A percentile compares a stretch with the other conserved stretches of the same genome.
Conservation (phyloP, 2,113 vertebrate species). For the Entelurus aequoreus region DNA sequence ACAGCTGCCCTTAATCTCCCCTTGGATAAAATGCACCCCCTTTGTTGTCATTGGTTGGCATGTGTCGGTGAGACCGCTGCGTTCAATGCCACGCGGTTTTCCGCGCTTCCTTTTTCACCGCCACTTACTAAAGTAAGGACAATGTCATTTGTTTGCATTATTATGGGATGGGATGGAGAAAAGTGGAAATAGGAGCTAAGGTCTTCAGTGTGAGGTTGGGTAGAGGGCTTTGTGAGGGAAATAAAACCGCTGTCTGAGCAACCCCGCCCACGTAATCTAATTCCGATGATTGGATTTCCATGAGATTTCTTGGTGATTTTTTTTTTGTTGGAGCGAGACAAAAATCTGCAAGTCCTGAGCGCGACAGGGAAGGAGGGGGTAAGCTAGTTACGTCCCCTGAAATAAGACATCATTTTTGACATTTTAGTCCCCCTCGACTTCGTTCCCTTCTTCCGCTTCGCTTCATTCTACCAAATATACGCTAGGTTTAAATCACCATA, state of each 20-base stretch:
- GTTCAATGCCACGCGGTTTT: no score
- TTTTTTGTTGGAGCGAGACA: slow-evolving; percentile 10
- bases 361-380: neutral
- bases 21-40: no score
- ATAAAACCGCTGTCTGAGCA: slow-evolving; percentile 20
- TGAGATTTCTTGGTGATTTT: slow-evolving; percentile 28
- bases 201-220: slow-evolving; percentile 31
- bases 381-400: slow-evolving; percentile 10
- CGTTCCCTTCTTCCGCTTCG: neutral
- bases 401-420: slow-evolving; percentile 20
- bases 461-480: neutral
- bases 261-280: slow-evolving; percentile 42
- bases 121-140: no score
- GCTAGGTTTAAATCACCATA: no score
- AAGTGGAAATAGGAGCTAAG: slow-evolving; percentile 25
- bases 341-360: slow-evolving; percentile 9
- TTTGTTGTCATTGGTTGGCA: no score
- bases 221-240: slow-evolving; percentile 15
- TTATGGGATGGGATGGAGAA: slow-evolving; percentile 35
- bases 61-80: no score
- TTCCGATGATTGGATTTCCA: slow-evolving; percentile 56
- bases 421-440: slow-evolving; percentile 1
- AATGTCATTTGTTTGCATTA: no score
- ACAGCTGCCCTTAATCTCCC: no score
- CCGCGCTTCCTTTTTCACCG: no score